Base-by-base conservation (phyloP, 2,888 invertebrate species). In the Luffia ferchaultella region DNA sequence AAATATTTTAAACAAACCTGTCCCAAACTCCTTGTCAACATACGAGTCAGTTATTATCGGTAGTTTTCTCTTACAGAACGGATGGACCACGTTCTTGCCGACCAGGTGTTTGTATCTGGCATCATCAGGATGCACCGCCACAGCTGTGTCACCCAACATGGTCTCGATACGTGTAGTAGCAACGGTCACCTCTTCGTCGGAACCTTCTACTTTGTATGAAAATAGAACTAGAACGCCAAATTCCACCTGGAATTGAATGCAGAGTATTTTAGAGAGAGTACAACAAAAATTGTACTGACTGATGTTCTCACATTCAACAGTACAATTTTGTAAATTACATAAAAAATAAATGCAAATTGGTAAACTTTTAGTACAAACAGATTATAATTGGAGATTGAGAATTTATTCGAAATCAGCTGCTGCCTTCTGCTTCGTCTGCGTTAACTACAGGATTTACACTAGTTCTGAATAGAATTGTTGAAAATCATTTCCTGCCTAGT, bases 151-250 rank as follows among this genome's bases (percentile, higher is more conserved):
- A 1, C 98, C 95, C 12, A 99, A 79, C 95, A 99, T 98, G 1
- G 99, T 99, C 85, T 99, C 99, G 19, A 98, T 90, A 62, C 99
- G 91, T 0, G 99, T 99, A 1, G 99, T 99, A 1, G 98, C 97
- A 19, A 99, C 98, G 50, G 95, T 85, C 42, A 97, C 85, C 76
- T 95, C 95, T 47, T 95, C 95, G 20, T 87, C 86, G 0, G 84
- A 78, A 45, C 87, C 88, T 54, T 91, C 89, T 1, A 93, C 82
- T 68, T 91, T 90, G 75, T 99, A 99, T 0, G 96, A 96, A 79
- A 99, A 99, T 42, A 90, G 89, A 1, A 95, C 89, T 12, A 99
- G 79, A 20, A 96, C 93, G 1, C 99, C 99, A 69, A 99, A 98
- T 69, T 97, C 95, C 18, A 98, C 89, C 70, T 89, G 74, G 15